phyloP scores from a whole-genome alignment of 2,888 invertebrate genomes.

The Lagria hirta region DNA sequence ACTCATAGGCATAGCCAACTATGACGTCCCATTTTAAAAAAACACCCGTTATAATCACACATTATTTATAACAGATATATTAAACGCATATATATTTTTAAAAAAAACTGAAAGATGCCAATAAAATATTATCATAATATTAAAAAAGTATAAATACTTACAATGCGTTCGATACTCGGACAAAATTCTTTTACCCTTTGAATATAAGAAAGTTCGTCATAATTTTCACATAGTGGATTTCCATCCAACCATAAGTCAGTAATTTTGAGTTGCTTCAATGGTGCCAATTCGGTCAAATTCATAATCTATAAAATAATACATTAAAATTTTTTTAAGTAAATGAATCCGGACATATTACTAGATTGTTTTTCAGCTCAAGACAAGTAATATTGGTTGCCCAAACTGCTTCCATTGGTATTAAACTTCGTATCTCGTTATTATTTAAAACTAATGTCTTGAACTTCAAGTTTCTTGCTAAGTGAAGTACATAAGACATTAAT shows the following conservation, averaged over 20 bases:
- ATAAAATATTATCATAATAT: neutral
- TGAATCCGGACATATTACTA: no score
- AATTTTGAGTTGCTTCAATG: conserved; percentile 39
- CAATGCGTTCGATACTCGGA: conserved; percentile 57
- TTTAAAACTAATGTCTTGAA: conserved; percentile 43
- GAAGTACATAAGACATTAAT: conserved; percentile 55
- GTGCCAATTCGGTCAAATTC: conserved; percentile 34
- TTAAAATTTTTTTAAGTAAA: no score
- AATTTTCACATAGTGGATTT: conserved; percentile 70
- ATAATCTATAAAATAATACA: conserved; percentile 41
- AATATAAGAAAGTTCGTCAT: conserved; percentile 61
- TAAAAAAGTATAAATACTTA: no score
- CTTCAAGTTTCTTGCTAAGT: conserved; percentile 41
- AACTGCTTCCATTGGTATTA: conserved; percentile 46
- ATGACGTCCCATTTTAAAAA: no score
- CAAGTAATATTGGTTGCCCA: conserved; percentile 32
- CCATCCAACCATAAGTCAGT: conserved; percentile 62
- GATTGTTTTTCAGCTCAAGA: conserved; percentile 45
- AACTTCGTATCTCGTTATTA: conserved; percentile 46
- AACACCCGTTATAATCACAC: no score
- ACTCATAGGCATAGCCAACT: no score
- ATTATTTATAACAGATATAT: no score
- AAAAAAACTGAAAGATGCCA: no score
- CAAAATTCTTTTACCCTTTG: conserved; percentile 58
- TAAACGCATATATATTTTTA: no score